Evolutionary conservation across 2,113 vertebrate genomes (phyloP).

Genomic region (Aldabrachelys gigantea): DNA sequence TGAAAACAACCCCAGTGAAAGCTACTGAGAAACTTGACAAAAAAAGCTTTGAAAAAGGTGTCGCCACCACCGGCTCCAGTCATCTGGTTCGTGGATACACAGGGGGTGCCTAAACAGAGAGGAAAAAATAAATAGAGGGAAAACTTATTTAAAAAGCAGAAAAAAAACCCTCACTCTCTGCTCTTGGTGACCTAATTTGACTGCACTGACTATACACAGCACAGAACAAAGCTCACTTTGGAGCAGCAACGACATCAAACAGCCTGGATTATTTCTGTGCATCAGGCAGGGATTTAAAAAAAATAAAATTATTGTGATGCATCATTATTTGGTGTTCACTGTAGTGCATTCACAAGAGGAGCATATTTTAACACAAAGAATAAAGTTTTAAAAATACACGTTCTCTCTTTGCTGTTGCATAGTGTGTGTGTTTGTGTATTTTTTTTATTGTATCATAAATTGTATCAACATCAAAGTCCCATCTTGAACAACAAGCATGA

Average conservation of each 20-base stretch:
- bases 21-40: not conserved
- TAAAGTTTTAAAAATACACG: not conserved
- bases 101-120: not conserved
- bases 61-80: not conserved
- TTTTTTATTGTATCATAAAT: not conserved
- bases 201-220: not conserved
- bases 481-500: not conserved
- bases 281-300: rapidly evolving
- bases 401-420: not conserved
- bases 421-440: not conserved
- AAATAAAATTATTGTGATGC: not conserved
- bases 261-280: rapidly evolving
- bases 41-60: not conserved
- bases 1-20: not conserved
- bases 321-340: not conserved
- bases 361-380: not conserved
- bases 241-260: not conserved
- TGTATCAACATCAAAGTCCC: not conserved
- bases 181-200: not conserved
- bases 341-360: not conserved
- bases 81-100: conserved; percentile 1
- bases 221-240: not conserved
- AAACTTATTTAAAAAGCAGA: not conserved
- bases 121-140: not conserved
- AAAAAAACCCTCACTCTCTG: not conserved